These are phyloP conservation scores for Serripes groenlandicus DNA, from an alignment of 2,888 invertebrate genomes.

Conservation along the genomic window DNA sequence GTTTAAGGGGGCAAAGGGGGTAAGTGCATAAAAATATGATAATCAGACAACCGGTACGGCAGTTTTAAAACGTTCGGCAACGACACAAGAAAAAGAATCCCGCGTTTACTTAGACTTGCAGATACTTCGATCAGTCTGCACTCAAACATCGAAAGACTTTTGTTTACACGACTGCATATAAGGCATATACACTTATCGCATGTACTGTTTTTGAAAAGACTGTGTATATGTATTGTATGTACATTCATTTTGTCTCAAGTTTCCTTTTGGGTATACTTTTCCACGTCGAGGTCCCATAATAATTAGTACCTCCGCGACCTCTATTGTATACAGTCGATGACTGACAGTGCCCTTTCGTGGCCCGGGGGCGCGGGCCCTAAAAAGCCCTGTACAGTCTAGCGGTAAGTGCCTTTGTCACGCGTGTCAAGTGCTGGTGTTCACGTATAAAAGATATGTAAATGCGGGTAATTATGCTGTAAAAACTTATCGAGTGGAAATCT, in stretches of 20 bases:
- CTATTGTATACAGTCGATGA: slow-evolving; percentile 4
- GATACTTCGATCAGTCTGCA: too few relatives aligned
- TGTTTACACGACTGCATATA: too few relatives aligned
- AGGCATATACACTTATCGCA: too few relatives aligned
- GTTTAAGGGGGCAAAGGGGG: not conserved
- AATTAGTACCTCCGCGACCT: not conserved
- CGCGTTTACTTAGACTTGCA: too few relatives aligned
- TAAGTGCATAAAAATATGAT: slow-evolving; percentile 8
- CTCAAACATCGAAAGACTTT: too few relatives aligned
- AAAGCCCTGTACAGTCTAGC: slow-evolving; percentile 3
- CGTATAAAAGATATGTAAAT: slow-evolving; percentile 58
- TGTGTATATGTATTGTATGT: slow-evolving; percentile 5
- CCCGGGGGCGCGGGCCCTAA: slow-evolving; percentile 14
- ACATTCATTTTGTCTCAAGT: too few relatives aligned
- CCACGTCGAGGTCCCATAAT: too few relatives aligned
- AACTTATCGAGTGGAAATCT: slow-evolving; percentile 24
- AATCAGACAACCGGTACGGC: slow-evolving; percentile 14
- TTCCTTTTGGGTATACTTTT: too few relatives aligned
- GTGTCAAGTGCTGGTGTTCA: slow-evolving; percentile 52
- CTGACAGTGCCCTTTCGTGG: slow-evolving; percentile 17
- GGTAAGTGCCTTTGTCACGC: slow-evolving; percentile 36
- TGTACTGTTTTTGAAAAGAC: too few relatives aligned
- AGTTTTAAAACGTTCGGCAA: too few relatives aligned
- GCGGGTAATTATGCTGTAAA: slow-evolving; percentile 43
- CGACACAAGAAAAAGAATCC: too few relatives aligned